Conservation (phyloP, 2,888 invertebrate genomes). For the Petrophora chlorosata region DNA sequence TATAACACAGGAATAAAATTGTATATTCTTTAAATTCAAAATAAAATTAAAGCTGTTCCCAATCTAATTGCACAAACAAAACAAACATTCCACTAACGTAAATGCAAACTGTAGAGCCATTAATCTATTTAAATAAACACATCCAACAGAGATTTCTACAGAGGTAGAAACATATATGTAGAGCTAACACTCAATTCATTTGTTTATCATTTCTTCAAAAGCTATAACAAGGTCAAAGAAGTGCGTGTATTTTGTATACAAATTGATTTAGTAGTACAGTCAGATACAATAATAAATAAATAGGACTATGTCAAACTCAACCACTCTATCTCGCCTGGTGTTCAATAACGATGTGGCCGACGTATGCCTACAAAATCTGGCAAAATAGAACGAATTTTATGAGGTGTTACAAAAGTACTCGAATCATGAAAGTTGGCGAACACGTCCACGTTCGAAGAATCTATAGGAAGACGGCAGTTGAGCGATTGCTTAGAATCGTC, state of each 20-base stretch:
- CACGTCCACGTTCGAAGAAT: too few relatives aligned
- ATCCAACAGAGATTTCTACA: conserved; percentile 19
- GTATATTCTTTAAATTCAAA: background rate
- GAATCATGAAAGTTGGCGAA: too few relatives aligned
- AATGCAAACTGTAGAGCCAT: conserved; percentile 10
- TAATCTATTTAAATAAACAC: conserved; percentile 22
- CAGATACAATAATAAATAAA: background rate
- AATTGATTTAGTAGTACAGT: conserved; percentile 17
- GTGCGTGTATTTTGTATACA: conserved; percentile 13
- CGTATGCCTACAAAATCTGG: too few relatives aligned
- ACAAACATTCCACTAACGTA: conserved; percentile 8
- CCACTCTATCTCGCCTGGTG: too few relatives aligned
- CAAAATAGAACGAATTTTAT: too few relatives aligned
- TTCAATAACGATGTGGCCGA: too few relatives aligned
- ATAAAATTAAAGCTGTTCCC: background rate
- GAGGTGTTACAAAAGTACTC: too few relatives aligned
- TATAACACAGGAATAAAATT: too few relatives aligned
- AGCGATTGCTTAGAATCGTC: too few relatives aligned
- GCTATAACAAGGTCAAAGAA: conserved; percentile 17
- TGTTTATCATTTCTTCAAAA: conserved; percentile 24
- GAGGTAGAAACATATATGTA: conserved; percentile 14
- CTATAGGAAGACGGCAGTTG: too few relatives aligned
- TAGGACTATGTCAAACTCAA: too few relatives aligned
- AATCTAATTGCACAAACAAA: conserved; percentile 4
- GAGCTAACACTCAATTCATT: conserved; percentile 26